phyloP scores from a whole-genome alignment of 2,113 vertebrate species.

The Gopherus flavomarginatus region DNA sequence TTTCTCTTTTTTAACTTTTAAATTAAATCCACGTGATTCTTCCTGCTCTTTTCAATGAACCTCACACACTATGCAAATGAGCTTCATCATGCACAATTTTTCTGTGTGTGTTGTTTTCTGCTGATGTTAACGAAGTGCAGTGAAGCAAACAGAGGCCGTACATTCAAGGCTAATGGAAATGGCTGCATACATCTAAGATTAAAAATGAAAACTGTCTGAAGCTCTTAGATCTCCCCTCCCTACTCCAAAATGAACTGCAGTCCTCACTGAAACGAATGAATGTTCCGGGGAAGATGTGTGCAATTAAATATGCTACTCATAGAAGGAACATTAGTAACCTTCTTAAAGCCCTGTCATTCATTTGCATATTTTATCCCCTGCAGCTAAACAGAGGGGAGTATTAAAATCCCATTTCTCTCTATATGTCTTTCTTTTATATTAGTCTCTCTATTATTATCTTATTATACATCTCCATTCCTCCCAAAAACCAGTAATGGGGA shows the following conservation, averaged over 20 bases:
- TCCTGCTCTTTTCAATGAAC: neutral
- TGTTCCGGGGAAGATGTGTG: neutral
- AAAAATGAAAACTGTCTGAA: slow-evolving; percentile 48
- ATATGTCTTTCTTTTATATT: slow-evolving; percentile 1
- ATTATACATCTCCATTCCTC: neutral
- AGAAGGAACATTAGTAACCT: slow-evolving; percentile 15
- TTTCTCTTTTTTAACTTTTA: neutral
- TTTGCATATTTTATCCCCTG: neutral
- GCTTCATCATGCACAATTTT: neutral
- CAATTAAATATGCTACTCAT: slow-evolving; percentile 40
- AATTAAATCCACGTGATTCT: neutral
- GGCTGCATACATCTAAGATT: slow-evolving; percentile 19
- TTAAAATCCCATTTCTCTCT: slow-evolving; percentile 29
- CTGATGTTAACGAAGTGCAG: slow-evolving; percentile 30
- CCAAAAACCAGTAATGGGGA: neutral
- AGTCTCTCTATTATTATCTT: slow-evolving; percentile 5
- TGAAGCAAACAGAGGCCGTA: neutral
- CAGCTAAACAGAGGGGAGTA: slow-evolving; percentile 13
- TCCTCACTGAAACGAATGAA: neutral
- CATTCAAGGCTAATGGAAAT: neutral
- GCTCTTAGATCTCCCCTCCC: slow-evolving; percentile 23
- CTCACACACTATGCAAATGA: neutral
- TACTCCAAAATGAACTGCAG: slow-evolving; percentile 2
- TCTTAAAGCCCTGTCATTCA: slow-evolving; percentile 35
- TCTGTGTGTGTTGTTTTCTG: neutral